Evolutionary conservation across 2,888 invertebrate species (phyloP), one percentile per base, ranked within the genome.

Genomic region (Galerucella nymphaeae): DNA sequence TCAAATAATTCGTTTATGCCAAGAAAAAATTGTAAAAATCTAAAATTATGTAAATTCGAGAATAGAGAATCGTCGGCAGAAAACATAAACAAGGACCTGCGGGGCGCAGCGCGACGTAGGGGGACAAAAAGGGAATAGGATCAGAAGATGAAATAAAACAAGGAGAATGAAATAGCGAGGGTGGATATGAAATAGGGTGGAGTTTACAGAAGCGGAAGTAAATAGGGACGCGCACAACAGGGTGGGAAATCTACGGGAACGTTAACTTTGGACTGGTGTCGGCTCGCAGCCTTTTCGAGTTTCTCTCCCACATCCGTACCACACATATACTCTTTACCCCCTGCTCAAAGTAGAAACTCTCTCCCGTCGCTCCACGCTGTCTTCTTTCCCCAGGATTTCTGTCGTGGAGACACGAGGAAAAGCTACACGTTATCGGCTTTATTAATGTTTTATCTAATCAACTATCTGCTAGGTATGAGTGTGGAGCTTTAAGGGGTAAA

Each of bases 151-250:
- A 85, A 86, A 86, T 85, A 85, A 86, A 86, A 86, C 86, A 86
- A 86, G 86, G 85, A 82, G 82, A 87, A 86, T 86, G 87, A 86
- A 86, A 86, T 84, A 87, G 87, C 86, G 86, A 87, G 86, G 85
- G 85, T 85, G 85, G 85, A 86, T 86, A 86, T 85, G 83, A 84
- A 84, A 84, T 83, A 81, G 84, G 84, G 84, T 84, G 84, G 84
- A 84, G 84, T 89, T 88, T 88, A 88, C 86, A 86, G 88, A 87
- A 89, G 89, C 88, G 89, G 89, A 89, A 89, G 89, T 88, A 89
- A 89, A 89, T 88, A 84, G 86, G 86, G 86, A 84, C 84, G 85
- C 85, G 84, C 82, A 83, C 80, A 81, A 82, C 82, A 83, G 84
- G 83, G 82, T 81, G 82, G 82, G 81, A 82, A 82, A 84, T 83